These are phyloP conservation scores for Cerastoderma edule DNA, from an alignment of 2,888 invertebrate species.

Conservation along the genomic window DNA sequence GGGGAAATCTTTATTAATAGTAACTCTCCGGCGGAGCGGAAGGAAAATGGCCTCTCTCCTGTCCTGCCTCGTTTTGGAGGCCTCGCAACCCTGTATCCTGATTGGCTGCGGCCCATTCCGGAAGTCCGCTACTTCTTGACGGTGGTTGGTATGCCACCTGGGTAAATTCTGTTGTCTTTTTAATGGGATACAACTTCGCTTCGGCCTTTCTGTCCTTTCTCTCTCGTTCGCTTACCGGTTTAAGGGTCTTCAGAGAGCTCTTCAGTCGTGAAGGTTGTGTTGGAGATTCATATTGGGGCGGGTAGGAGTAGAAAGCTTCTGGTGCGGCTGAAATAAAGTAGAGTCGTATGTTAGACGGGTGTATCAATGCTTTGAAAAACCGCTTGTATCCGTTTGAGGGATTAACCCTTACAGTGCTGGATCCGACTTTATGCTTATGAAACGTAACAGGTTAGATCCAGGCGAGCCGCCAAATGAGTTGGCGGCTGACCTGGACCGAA, in stretches of 20 bases:
- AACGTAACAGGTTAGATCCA: no score
- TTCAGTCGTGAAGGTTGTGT: slow-evolving; percentile 7
- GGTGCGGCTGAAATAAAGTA: background rate
- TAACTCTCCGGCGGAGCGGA: background rate
- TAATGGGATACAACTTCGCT: slow-evolving; percentile 11
- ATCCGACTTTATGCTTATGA: no score
- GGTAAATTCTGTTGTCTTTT: slow-evolving; percentile 17
- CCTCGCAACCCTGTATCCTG: background rate
- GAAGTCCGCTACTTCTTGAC: slow-evolving; percentile 5
- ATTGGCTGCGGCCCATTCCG: slow-evolving; percentile 1
- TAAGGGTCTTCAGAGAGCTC: slow-evolving; percentile 1
- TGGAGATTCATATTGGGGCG: background rate
- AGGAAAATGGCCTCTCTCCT: background rate
- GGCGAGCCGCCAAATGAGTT: no score
- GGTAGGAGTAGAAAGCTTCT: slow-evolving; percentile 3
- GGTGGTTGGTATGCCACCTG: slow-evolving; percentile 11
- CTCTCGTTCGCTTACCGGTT: background rate
- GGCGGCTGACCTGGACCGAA: no score
- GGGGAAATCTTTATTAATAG: slow-evolving; percentile 2
- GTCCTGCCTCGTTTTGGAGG: background rate
- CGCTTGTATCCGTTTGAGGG: no score
- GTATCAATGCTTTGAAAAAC: no score
- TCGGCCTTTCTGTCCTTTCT: background rate
- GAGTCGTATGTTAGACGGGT: no score
- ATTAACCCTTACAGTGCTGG: no score